Conservation (phyloP, 2,888 invertebrate species). For the Erebia epiphron region DNA sequence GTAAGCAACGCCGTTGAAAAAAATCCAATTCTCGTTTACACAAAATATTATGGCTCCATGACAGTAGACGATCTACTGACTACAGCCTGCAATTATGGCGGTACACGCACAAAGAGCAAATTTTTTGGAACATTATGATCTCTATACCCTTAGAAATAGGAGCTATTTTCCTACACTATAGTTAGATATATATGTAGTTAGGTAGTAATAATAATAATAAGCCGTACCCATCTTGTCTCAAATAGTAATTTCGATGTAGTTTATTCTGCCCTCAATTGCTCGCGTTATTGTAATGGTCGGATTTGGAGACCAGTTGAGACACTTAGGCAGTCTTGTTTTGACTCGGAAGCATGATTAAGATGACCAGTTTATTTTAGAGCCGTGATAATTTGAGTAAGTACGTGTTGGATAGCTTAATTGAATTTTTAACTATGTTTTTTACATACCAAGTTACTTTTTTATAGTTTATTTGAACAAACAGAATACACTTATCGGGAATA, state of each 20-base stretch:
- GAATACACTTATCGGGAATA: not conserved
- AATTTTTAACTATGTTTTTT: slow-evolving; percentile 12
- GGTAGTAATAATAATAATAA: slow-evolving; percentile 71
- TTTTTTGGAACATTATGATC: slow-evolving; percentile 20
- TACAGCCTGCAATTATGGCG: slow-evolving; percentile 58
- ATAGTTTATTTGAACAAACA: not conserved
- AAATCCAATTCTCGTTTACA: slow-evolving; percentile 61
- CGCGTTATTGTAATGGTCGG: slow-evolving; percentile 36
- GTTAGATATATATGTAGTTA: slow-evolving; percentile 42
- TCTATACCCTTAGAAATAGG: slow-evolving; percentile 19
- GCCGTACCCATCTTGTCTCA: slow-evolving; percentile 50
- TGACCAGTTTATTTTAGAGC: slow-evolving; percentile 25
- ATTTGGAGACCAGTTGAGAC: slow-evolving; percentile 27
- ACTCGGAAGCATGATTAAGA: slow-evolving; percentile 22
- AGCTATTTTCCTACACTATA: slow-evolving; percentile 9
- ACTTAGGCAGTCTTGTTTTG: slow-evolving; percentile 25
- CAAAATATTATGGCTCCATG: slow-evolving; percentile 60
- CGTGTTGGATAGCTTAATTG: slow-evolving; percentile 21
- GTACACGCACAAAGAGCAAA: slow-evolving; percentile 40
- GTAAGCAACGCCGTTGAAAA: slow-evolving; percentile 54
- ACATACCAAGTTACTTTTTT: not conserved
- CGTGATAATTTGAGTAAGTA: slow-evolving; percentile 26
- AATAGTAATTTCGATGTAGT: slow-evolving; percentile 47
- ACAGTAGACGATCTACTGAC: slow-evolving; percentile 62
- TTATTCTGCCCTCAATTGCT: slow-evolving; percentile 50